A percentile compares a stretch with the other conserved stretches of the same genome.
Evolutionary conservation across 2,888 invertebrate genomes (phyloP).

Genomic region (Operophtera brumata): DNA sequence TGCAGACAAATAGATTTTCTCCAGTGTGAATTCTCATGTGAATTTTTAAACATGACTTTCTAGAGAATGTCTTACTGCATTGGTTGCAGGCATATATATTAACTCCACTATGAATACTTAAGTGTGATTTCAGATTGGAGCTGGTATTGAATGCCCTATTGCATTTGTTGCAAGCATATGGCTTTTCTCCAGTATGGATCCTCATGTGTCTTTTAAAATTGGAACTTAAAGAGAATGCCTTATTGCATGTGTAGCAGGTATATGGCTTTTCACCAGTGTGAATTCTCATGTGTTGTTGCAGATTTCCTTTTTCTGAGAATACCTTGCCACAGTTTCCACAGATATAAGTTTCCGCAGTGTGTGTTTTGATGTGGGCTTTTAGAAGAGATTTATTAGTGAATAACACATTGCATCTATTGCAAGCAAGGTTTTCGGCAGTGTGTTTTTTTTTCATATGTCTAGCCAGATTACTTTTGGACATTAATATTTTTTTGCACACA

Average conservation of each 20-base stretch:
- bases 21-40: constrained; percentile 10
- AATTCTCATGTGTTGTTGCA: constrained; percentile 8
- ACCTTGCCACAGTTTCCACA: constrained; percentile 3
- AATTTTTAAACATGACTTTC: constrained; percentile 4
- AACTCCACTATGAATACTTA: constrained; percentile 5
- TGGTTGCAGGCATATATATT: constrained; percentile 5
- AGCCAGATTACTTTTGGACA: neutral
- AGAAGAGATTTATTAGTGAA: constrained; percentile 1
- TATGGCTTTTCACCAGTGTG: constrained; percentile 12
- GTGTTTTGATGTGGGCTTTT: neutral
- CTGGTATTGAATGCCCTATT: constrained; percentile 4
- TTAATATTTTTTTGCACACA: constrained; percentile 3
- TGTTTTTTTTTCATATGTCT: constrained; percentile 7
- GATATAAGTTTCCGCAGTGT: constrained; percentile 1
- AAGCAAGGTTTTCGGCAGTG: neutral
- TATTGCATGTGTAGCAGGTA: constrained; percentile 6
- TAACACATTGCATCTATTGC: neutral
- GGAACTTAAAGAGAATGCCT: constrained; percentile 2
- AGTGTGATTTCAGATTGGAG: constrained; percentile 10
- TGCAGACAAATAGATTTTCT: constrained; percentile 6
- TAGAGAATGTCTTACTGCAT: constrained; percentile 9
- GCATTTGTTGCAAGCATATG: constrained; percentile 6
- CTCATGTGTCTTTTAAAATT: constrained; percentile 4
- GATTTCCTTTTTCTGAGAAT: constrained; percentile 9
- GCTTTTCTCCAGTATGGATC: constrained; percentile 3